A percentile compares a stretch with the other conserved stretches of the same genome.
Conservation (phyloP, 2,797 vertebrate genomes). For the Paguma larvata region DNA sequence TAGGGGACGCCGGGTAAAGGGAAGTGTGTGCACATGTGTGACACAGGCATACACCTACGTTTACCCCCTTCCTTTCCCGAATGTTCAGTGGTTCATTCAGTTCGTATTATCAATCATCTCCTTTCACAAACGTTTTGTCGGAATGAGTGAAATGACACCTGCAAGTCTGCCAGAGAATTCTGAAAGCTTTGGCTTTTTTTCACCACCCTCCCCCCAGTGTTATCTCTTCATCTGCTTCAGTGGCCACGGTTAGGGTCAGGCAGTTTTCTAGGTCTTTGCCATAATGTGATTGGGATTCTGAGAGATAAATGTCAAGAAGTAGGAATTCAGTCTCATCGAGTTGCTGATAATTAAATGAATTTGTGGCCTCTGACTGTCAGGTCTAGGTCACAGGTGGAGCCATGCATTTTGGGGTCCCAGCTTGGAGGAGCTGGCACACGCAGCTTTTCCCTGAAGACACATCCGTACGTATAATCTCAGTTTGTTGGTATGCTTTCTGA, state of each 20-base stretch:
- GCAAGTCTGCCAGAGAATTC: background rate
- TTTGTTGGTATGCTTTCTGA: background rate
- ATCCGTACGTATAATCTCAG: background rate
- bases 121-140: background rate
- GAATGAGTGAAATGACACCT: background rate
- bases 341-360: background rate
- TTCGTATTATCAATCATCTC: background rate
- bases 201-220: background rate
- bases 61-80: background rate
- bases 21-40: fast-evolving
- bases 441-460: background rate
- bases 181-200: background rate
- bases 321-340: background rate
- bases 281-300: slow-evolving; percentile 30
- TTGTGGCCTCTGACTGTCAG: background rate
- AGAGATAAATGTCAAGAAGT: slow-evolving; percentile 20
- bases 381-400: background rate
- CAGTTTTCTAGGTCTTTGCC: slow-evolving; percentile 26
- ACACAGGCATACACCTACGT: background rate
- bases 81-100: background rate
- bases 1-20: background rate
- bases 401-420: background rate
- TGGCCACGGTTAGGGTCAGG: background rate
- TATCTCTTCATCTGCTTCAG: background rate
- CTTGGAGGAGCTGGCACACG: background rate